Percentiles rank a stretch among this genome's conserved stretches.
Conservation (phyloP, 2,888 invertebrate species). For the Arge pagana region DNA sequence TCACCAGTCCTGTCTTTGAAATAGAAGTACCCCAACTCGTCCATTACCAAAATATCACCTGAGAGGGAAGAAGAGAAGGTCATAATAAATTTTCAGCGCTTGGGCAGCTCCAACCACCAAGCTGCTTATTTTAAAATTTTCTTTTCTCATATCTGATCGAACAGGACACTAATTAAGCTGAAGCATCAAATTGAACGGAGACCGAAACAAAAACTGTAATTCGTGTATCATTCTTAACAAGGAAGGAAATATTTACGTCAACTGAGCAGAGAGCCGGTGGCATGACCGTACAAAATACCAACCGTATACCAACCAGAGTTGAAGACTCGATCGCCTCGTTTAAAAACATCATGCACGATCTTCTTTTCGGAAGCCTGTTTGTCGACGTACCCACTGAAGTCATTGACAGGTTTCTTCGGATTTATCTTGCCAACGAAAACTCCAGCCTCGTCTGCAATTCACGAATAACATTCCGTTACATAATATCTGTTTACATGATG, state of each 20-base stretch:
- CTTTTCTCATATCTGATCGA: too few relatives aligned
- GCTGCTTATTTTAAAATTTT: too few relatives aligned
- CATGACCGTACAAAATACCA: slow-evolving; percentile 1
- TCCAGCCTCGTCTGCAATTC: slow-evolving; percentile 77
- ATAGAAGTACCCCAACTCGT: slow-evolving; percentile 90
- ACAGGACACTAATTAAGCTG: too few relatives aligned
- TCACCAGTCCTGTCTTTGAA: slow-evolving; percentile 91
- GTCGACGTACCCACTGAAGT: slow-evolving; percentile 74
- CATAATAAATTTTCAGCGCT: neutral
- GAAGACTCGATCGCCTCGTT: slow-evolving; percentile 86
- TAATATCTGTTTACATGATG: neutral
- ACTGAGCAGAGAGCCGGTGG: neutral
- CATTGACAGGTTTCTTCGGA: slow-evolving; percentile 62
- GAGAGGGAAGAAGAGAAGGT: slow-evolving; percentile 16
- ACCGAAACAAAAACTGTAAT: too few relatives aligned
- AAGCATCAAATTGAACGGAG: too few relatives aligned
- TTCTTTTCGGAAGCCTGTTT: slow-evolving; percentile 83
- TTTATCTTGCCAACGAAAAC: slow-evolving; percentile 78
- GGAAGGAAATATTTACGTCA: neutral
- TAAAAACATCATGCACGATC: slow-evolving; percentile 79
- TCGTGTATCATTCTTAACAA: neutral
- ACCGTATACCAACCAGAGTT: slow-evolving; percentile 65
- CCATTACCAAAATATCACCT: slow-evolving; percentile 87
- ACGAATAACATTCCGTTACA: too few relatives aligned
- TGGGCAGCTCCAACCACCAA: too few relatives aligned